A percentile compares a stretch with the other conserved stretches of the same genome.
Evolutionary conservation across 2,113 vertebrate species (phyloP).

Genomic region (Trematomus loennbergii): DNA sequence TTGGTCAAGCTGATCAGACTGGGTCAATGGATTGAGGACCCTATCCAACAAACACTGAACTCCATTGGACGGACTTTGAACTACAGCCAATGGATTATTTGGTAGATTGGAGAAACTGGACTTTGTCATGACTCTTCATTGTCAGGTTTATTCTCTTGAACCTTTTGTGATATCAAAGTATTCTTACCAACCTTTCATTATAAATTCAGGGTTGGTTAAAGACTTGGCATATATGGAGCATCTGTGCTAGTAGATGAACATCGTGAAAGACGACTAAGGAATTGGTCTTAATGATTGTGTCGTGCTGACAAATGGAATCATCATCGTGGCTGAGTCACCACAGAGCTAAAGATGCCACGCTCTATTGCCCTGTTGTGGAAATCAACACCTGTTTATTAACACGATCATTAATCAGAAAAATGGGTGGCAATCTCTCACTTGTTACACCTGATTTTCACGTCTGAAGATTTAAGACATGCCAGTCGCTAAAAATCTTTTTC

Average conservation of each 20-base stretch:
- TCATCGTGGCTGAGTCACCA: slow-evolving; percentile 74
- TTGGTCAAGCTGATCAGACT: slow-evolving; percentile 38
- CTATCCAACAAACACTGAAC: slow-evolving; percentile 11
- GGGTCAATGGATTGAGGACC: slow-evolving; percentile 33
- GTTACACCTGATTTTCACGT: not conserved
- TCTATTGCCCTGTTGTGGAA: slow-evolving; percentile 19
- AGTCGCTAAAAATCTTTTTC: not conserved
- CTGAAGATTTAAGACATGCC: not conserved
- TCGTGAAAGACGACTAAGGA: slow-evolving; percentile 36
- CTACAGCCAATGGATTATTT: slow-evolving; percentile 8
- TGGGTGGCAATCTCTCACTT: not conserved
- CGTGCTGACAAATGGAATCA: slow-evolving; percentile 54
- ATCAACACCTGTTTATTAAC: not conserved
- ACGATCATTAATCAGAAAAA: slow-evolving; percentile 7
- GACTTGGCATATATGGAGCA: slow-evolving; percentile 1
- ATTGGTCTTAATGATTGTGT: slow-evolving; percentile 47
- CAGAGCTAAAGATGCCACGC: slow-evolving; percentile 38
- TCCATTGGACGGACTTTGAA: slow-evolving; percentile 11
- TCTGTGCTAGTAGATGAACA: not conserved
- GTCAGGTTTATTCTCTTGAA: slow-evolving; percentile 5
- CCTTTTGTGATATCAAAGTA: slow-evolving; percentile 6
- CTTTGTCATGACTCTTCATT: not conserved
- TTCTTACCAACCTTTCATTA: not conserved
- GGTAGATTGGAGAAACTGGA: slow-evolving; percentile 1
- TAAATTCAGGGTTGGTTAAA: not conserved